Base-by-base conservation (phyloP, 2,888 invertebrate genomes). In the Thysanoteuthis rhombus region DNA sequence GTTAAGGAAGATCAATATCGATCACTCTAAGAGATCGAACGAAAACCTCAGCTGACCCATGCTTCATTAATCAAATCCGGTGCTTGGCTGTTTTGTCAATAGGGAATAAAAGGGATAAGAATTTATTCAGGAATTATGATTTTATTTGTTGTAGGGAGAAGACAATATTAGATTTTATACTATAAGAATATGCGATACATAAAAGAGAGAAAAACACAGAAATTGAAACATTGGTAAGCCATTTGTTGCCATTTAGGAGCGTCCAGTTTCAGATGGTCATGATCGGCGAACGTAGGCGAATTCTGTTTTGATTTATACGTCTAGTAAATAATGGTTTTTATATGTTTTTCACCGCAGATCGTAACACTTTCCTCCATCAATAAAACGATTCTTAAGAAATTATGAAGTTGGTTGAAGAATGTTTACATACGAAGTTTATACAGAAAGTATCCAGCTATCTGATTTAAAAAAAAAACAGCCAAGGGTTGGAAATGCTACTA, bases 61-160 rank as follows among this genome's bases (percentile, higher is more conserved):
- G 75, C n/a, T 75, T n/a, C 75, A 75, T 75, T 75, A 75, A 75
- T 75, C 75, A 75, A 75, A 75, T 75, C n/a, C n/a, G 75, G 75
- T 1, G 16, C n/a, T 75, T n/a, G 75, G 75, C n/a, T 75, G 16
- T 75, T 75, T 75, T 75, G 75, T 75, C 75, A 75, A 75, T n/a
- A 75, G n/a, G 16, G 36, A 36, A 12, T 75, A 2, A 16, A 75
- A n/a, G 75, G 25, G 36, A 75, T 75, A n/a, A 16, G n/a, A n/a
- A 75, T 75, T 75, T 75, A 75, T 75, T n/a, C 12, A n/a, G 12
- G 75, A 75, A 75, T 75, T 75, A 16, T 12, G 75, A 75, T 75
- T 75, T 12, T 75, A n/a, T 75, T 75, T 75, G 6, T n/a, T n/a
- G 75, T 12, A 2, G n/a, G 16, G 75, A n/a, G 10, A 75, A 36